Base-by-base conservation (phyloP, 2,888 invertebrate genomes). In the Drosophila flavopinicola region DNA sequence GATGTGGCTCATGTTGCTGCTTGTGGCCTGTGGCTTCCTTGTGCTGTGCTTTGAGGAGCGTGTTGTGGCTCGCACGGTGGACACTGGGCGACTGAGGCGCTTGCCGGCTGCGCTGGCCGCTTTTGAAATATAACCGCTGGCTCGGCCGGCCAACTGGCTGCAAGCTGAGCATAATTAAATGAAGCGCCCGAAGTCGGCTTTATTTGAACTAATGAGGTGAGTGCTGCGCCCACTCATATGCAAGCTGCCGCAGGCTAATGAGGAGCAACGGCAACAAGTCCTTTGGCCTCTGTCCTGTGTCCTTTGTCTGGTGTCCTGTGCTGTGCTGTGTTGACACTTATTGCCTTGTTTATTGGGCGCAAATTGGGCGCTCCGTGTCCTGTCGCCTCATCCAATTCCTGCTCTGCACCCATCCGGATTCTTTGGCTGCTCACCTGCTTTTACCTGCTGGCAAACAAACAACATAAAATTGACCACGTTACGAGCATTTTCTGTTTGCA, bases 131-230 rank as follows among this genome's bases (percentile, higher is more conserved):
- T 85, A 80, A 39, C 78, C 60, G 63, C 42, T 2, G 20, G 4
- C 4, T 2, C 20, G 20, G 4, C 20, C 2, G 54, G 52, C 54
- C 48, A 54, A 23, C 44, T 48, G 66, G 37, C 66, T 45, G 48
- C 58, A 61, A 51, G 68, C 65, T 63, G n/a, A n/a, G 78, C 78
- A 77, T 80, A 86, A 86, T 86, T 77, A 80, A 86, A 77, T 58
- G 52, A 48, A 74, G 45, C 52, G 42, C 47, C 59, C 37, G 25
- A 51, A 54, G 52, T n/a, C 27, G 54, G 49, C 30, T 67, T 65
- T 87, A 85, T 82, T 87, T 87, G 75, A 85, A 73, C 67, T 85
- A 83, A 87, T 72, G 87, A 77, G 83, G 29, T 35, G 49, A 41
- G 54, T n/a, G 35, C 37, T 17, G 60, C 51, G 15, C 73, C 67